phyloP scores from a whole-genome alignment of 1,140 invertebrate species.

The Metopolophium dirhodum region DNA sequence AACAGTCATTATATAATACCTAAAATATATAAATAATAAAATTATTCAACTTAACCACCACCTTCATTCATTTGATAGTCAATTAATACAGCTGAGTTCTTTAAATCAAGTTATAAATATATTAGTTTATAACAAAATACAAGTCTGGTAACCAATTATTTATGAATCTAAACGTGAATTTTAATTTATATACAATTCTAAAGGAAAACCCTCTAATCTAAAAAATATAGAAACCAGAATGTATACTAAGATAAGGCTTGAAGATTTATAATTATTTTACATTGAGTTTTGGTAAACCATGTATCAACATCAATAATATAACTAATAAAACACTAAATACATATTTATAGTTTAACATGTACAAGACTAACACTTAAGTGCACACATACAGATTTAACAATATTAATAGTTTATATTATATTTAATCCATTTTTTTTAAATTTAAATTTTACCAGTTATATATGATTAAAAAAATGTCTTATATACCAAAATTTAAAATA shows the following conservation, averaged over 20 bases:
- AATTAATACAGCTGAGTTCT: neutral
- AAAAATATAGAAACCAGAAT: neutral
- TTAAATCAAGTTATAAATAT: neutral
- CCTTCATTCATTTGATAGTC: neutral
- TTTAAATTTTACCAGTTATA: no score
- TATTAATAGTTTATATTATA: no score
- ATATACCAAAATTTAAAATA: no score
- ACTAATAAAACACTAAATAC: neutral
- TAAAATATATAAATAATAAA: neutral
- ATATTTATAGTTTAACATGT: neutral
- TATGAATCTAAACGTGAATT: neutral
- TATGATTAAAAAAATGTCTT: no score
- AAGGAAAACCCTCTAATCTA: neutral
- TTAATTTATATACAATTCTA: neutral
- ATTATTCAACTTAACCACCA: constrained; percentile 10
- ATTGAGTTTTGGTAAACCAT: neutral
- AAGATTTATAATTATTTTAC: constrained; percentile 51
- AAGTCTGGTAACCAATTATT: neutral
- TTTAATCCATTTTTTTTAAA: no score
- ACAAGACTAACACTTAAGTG: no score
- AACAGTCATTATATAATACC: neutral
- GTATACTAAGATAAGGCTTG: constrained; percentile 34
- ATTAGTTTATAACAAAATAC: neutral
- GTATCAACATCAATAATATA: neutral
- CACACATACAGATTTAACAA: no score